Evolutionary conservation across 2,113 vertebrate species (phyloP), one percentile per base, ranked within the genome.

Genomic region (Arothron firmamentum): DNA sequence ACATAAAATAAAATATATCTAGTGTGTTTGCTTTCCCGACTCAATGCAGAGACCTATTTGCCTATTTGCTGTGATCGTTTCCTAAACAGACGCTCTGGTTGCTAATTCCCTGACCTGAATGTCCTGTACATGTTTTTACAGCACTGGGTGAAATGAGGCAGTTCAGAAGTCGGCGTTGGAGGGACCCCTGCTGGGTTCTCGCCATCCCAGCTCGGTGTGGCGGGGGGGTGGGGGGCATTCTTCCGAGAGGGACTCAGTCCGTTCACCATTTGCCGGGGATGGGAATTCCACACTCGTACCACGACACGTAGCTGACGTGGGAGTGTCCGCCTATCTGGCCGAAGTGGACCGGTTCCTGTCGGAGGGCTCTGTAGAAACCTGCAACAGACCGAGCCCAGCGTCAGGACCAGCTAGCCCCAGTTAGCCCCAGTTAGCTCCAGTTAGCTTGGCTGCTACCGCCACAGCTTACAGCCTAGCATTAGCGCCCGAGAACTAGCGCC

Each of bases 201-300:
- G 38, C 78, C 61, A 15, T 56, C 71, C 72, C 65, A 76, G 78
- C 59, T 34, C 64, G 60, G 41, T 21, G 56, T 74, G n/a, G n/a
- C n/a, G 45, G n/a, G 10, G 18, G 54, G 19, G 54, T 63, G 38
- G 16, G 8, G 50, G 20, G 18, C 52, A 51, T 50, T 68, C 81
- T 70, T 69, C 59, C 8, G 5, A 55, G 6, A 53, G 62, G 31
- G 1, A 0, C 34, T 64, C 57, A 34, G 42, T 53, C 17, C 4
- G 2, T 45, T 88, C 95, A 98, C 96, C 96, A 98, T 75, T 98
- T 97, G 19, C 96, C 96, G 3, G 96, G 96, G 50, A 98, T 97
- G 0, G 95, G 92, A 0, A 92, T 94, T 25, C 96, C 96, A 3
- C 96, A 98, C 85, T 98, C 96, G 3, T 98, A 98, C 96, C 96